Evolutionary conservation across 1,140 invertebrate species (phyloP), one percentile per base, ranked within the genome.

Genomic region (Euura lappo): DNA sequence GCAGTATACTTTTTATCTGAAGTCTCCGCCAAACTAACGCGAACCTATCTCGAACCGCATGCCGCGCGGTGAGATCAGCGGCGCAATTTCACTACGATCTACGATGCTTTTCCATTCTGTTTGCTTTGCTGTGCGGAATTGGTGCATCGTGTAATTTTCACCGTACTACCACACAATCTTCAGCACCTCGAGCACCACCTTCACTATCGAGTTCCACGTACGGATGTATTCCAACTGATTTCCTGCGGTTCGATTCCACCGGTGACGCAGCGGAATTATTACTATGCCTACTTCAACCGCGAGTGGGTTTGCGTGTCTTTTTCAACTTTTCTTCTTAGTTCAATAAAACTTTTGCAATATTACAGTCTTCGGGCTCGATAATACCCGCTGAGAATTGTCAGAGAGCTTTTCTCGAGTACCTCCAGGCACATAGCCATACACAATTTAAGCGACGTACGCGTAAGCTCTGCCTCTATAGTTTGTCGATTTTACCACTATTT

Each of bases 261-360:
- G 28, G 28, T 28, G 28, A 28, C 28, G 28, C 28, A 28, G 28
- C 28, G 28, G 28, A 28, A 28, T 28, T 28, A 28, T 28, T 28
- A 28, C 28, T 28, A 28, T 28, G 28, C 28, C 28, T 28, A 28
- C 28, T 28, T 28, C 28, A 28, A 28, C 28, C 28, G 28, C 28
- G 28, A 28, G 28, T 28, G 28, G 28, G 28, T 28, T 28, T 28
- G 28, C 1, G 28, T 28, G 28, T 60, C 51, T 60, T 3, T 60
- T 60, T 60, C 7, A 51, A 51, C 47, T 51, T 7, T 51, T 51
- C 7, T 51, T 51, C 47, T 7, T 11, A 51, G 47, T 51, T 51
- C 47, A 60, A 60, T 60, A 60, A 60, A 60, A 60, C 51, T 60
- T 60, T 6, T 60, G 51, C 51, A 60, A 60, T 60, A 60, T 60